Conservation (phyloP, 2,888 invertebrate genomes). For the Xestia ashworthii region DNA sequence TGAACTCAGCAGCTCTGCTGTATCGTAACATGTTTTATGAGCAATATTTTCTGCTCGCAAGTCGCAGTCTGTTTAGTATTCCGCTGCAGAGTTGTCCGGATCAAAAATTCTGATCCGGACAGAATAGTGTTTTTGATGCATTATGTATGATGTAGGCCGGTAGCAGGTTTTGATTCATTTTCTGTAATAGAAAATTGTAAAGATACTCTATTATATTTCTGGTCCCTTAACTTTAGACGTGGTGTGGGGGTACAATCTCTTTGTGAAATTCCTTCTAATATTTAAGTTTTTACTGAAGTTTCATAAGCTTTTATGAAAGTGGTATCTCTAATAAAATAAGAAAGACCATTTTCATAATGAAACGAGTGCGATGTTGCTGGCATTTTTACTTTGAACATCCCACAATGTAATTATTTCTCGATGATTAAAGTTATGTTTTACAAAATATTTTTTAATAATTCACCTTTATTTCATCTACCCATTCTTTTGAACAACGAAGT, state of each 20-base stretch:
- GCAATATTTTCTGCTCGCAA: constrained; percentile 33
- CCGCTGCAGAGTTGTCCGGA: constrained; percentile 14
- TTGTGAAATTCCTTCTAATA: constrained; percentile 19
- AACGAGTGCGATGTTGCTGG: constrained; percentile 16
- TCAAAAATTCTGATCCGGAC: constrained; percentile 24
- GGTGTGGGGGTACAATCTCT: not conserved
- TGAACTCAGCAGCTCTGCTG: constrained; percentile 7
- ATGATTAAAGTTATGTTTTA: constrained; percentile 10
- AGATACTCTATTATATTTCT: constrained; percentile 8
- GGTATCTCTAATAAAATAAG: constrained; percentile 13
- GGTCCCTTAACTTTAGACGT: not conserved
- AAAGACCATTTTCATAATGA: constrained; percentile 8
- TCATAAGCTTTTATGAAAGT: constrained; percentile 24
- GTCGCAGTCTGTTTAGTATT: constrained; percentile 43
- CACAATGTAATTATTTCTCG: constrained; percentile 12
- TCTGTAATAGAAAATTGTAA: not conserved
- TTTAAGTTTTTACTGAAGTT: constrained; percentile 26
- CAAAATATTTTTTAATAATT: constrained; percentile 19
- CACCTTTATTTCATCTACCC: constrained; percentile 2
- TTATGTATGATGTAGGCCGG: constrained; percentile 27
- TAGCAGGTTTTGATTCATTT: constrained; percentile 26
- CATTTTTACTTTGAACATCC: constrained; percentile 23
- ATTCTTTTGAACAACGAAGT: constrained; percentile 16
- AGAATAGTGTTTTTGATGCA: constrained; percentile 30
- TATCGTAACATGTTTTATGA: constrained; percentile 32